Conservation (phyloP, 1,140 invertebrate genomes). For the Latrodectus geometricus region DNA sequence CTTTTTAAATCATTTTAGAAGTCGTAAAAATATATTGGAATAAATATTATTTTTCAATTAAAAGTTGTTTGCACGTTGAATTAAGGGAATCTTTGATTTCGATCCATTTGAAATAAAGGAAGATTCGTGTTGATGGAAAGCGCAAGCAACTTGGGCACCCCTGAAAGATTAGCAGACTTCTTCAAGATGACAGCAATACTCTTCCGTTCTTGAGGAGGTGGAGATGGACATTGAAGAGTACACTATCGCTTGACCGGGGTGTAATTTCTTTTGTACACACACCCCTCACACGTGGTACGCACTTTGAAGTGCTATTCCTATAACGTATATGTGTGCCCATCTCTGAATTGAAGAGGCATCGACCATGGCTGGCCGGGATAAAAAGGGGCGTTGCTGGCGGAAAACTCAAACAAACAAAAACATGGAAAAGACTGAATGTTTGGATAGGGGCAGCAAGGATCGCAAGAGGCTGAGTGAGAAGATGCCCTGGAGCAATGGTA, state of each 20-base stretch:
- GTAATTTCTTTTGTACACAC: not conserved
- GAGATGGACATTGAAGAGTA: no score
- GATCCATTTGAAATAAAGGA: no score
- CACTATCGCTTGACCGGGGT: not conserved
- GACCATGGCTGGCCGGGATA: not conserved
- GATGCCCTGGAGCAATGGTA: constrained; percentile 35
- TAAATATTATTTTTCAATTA: no score
- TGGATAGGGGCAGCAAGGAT: constrained; percentile 13
- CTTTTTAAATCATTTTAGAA: no score
- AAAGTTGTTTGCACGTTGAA: no score
- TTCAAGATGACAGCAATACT: no score
- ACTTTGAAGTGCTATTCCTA: constrained; percentile 3
- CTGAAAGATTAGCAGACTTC: no score
- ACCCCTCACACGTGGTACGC: not conserved
- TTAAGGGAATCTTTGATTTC: no score
- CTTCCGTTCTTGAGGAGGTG: no score
- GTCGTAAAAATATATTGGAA: no score
- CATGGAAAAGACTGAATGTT: constrained; percentile 21
- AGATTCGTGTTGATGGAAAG: no score
- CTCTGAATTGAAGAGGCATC: not conserved
- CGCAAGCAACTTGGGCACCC: no score
- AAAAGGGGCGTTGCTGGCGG: not conserved
- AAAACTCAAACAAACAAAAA: constrained; percentile 41
- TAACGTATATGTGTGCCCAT: not conserved
- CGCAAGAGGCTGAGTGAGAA: constrained; percentile 28